Base-by-base conservation (phyloP, 2,888 invertebrate species). In the Incurvaria masculella region DNA sequence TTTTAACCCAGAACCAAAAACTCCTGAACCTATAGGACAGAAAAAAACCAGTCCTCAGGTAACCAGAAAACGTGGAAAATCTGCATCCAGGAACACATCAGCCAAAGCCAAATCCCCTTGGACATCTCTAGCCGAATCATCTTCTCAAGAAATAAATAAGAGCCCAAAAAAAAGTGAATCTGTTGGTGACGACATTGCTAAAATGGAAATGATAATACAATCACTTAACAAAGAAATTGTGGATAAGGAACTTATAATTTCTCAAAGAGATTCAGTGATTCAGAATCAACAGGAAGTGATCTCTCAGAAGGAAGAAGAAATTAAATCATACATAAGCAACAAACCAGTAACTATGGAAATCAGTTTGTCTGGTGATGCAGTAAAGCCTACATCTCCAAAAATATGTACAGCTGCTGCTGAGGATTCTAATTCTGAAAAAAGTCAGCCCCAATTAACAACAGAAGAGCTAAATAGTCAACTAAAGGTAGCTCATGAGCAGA, bases 221-320 rank as follows among this genome's bases (percentile, higher is more conserved):
- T 70, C 75, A 16, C 63, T 80, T 2, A 78, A 75, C 55, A 79
- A 79, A 59, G 78, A 79, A 51, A 67, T 79, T 51, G 58, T 79
- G 44, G 72, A 75, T 41, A 79, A 79, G 53, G 79, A 78, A 57
- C 72, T 69, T 57, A 47, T 59, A 42, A 65, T 79, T 55, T 63
- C 68, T 18, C 68, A 75, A 59, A 75, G 79, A 62, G 76, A 82
- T 56, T 62, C 61, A 40, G 62, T 80, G 51, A 70, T 82, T 53
- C 54, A 57, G 41, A 64, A 70, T 53, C 60, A 78, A 2, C 59
- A 69, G 53, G 54, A 57, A 44, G 49, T 55, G 41, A 19, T 49
- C 26, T 44, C 40, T 16, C 50, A 52, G 62, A 52, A 60, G 59
- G 4, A 66, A 59, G 49, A 53, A 54, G 8, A 63, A 63, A 47